Evolutionary conservation across 2,888 invertebrate species (phyloP).

Genomic region (Dascillus cervinus): DNA sequence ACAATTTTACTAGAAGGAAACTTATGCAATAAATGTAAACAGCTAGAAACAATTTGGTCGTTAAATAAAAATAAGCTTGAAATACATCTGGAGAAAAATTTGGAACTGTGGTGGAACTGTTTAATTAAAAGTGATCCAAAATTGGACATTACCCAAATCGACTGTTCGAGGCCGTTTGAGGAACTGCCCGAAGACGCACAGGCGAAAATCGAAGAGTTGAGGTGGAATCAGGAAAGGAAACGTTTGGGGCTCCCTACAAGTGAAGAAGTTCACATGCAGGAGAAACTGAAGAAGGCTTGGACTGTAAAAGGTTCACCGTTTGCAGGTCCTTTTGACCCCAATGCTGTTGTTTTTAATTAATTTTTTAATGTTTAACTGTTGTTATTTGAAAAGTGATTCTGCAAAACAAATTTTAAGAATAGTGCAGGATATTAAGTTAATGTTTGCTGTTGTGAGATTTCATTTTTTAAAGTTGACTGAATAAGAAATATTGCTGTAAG

Average conservation of each 20-base stretch:
- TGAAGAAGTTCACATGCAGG: conserved; percentile 58
- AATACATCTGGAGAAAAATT: conserved; percentile 65
- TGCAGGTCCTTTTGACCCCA: conserved; percentile 75
- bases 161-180: conserved; percentile 69
- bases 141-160: conserved; percentile 70
- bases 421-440: no score
- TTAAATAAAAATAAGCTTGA: conserved; percentile 45
- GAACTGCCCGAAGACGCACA: conserved; percentile 77
- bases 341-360: conserved; percentile 23
- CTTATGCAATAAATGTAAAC: conserved; percentile 58
- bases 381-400: conserved; percentile 1
- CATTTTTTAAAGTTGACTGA: no score
- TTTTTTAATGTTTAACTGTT: conserved; percentile 12
- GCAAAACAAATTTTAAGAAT: no score
- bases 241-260: conserved; percentile 61
- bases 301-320: conserved; percentile 83
- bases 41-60: conserved; percentile 71
- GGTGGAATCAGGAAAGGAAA: conserved; percentile 75
- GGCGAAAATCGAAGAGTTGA: conserved; percentile 74
- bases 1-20: conserved; percentile 53
- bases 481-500: no score
- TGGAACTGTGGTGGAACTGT: conserved; percentile 84
- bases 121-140: conserved; percentile 62
- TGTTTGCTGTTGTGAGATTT: no score
- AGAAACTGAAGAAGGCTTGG: conserved; percentile 73